Evolutionary conservation across 2,113 vertebrate species (phyloP).

Genomic region (Balaeniceps rex): DNA sequence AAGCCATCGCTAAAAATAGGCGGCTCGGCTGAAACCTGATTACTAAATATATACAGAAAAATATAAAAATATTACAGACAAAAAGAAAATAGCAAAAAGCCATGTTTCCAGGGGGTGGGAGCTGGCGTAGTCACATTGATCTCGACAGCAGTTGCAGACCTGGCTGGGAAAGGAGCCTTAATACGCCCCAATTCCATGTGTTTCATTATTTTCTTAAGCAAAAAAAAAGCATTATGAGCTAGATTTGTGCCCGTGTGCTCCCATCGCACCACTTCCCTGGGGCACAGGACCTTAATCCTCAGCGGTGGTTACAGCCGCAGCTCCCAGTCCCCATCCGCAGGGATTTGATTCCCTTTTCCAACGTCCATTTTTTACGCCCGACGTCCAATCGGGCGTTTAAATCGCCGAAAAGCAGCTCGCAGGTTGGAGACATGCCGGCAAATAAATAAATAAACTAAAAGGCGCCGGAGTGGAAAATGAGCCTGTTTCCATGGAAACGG

Average conservation of each 20-base stretch:
- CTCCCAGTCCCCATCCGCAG: background rate
- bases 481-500: conserved; percentile 57
- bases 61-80: background rate
- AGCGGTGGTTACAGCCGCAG: background rate
- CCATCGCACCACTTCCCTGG: background rate
- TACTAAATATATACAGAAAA: background rate
- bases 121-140: background rate
- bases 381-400: background rate
- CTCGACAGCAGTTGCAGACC: background rate
- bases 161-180: background rate
- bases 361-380: background rate
- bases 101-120: background rate
- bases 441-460: background rate
- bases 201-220: background rate
- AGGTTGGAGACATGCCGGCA: background rate
- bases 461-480: background rate
- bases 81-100: background rate
- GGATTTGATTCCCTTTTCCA: background rate
- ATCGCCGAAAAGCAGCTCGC: background rate
- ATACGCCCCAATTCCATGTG: fast-evolving
- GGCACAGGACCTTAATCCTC: background rate
- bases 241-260: background rate
- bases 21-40: background rate
- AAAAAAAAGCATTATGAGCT: background rate
- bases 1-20: background rate